Evolutionary conservation across 2,113 vertebrate genomes (phyloP), one percentile per base, ranked within the genome.

Genomic region (Cochlearius cochlearius): DNA sequence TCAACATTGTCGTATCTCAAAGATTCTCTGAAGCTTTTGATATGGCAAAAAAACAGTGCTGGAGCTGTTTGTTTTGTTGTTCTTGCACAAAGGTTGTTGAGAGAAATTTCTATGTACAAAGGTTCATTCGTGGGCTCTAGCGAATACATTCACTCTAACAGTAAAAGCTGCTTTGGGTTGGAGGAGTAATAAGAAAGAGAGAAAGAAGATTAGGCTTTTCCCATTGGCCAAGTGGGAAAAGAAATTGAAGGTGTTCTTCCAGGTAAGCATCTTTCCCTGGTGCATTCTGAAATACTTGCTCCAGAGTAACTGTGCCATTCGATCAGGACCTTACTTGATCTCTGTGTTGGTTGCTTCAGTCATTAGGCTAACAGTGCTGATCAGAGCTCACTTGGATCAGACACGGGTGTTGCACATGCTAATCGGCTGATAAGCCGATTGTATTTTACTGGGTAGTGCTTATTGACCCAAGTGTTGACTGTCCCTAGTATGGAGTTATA

Each of bases 1-100:
- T 55, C n/a, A 47, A 3, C 11, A 11, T 78, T 2, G 1, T 43
- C 3, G 0, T 62, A 6, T 53, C 17, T 45, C 8, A 3, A 3
- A 72, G 29, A 34, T 62, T 79, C 11, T 74, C 23, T 86, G 71
- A 79, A 56, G 21, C 27, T 75, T 90, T 63, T 62, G 64, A 18
- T 77, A 7, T 1, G 32, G 29, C 38, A 67, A 55, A 81, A 92
- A 25, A 3, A 0, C 10, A n/a, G 1, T n/a, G 5, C 47, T 88
- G 52, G 5, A 47, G 20, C 15, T 86, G 25, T 88, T 67, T 41
- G 13, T 64, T 67, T 38, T 59, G 43, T 64, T 76, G 11, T 78
- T 82, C 41, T 90, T 82, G 30, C 15, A 26, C 1, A 4, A 47
- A 80, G 18, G 22, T 20, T 85, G 12, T 63, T 75, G 56, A 90